Base-by-base conservation (phyloP, 64 coral and sea anemone species). In the Actinia tenebrosa region DNA sequence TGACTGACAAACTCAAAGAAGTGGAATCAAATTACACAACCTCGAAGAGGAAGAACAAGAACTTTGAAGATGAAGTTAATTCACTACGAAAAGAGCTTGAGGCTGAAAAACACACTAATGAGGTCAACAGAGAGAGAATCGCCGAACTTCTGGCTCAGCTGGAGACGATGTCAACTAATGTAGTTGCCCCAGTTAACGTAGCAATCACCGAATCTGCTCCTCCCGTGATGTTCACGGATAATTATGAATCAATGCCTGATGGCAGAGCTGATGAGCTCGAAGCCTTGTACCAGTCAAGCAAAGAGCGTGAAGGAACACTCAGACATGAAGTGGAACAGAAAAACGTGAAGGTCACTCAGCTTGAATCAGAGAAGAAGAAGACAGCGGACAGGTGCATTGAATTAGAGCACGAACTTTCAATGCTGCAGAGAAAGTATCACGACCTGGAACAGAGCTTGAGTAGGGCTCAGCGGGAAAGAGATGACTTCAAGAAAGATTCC, bases 351-450 rank as follows among this genome's bases (percentile, higher is more conserved):
- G 87, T 93, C 42, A 58, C 59, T 3, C 44, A 83, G n/a, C 58
- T 86, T 26, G 95, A 98, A 45, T 56, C 68, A 2, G 82, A 93
- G 20, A 75, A 89, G 18, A 94, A 94, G 47, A 89, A 91, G 78
- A 78, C 95, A 13, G 82, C 91, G 52, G 92, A 98, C 22, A 84
- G 87, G 66, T 80, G 86, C 1, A 89, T 91, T 5, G 92, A 98
- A n/a, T 27, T 86, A 44, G 89, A 91, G 2, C 95, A 91, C 46
- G 88, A 89, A 19, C 61, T 91, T 44, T 63, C 87, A 27, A 89
- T 80, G 80, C 89, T 94, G 1, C 89, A 98, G 26, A 98, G 88
- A 82, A 98, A 98, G 80, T 58, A 89, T 16, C 87, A 98, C n/a
- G 95, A 94, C 47, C 44, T 43, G 7, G 89, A 89, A 22, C 82